phyloP scores from a whole-genome alignment of 2,797 vertebrate species.

The Sebastes oblongus region DNA sequence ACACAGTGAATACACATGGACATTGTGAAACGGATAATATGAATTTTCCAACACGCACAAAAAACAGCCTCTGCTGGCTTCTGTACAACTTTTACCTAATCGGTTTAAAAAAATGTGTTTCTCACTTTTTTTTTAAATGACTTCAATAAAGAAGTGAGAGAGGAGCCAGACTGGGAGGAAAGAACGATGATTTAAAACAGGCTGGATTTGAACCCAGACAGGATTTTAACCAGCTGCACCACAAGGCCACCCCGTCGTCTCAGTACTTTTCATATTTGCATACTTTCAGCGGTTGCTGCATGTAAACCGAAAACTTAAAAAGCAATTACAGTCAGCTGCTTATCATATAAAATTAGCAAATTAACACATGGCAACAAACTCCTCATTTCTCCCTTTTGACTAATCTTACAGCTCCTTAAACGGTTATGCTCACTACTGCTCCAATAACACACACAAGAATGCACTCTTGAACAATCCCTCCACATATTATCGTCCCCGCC shows the following conservation, averaged over 20 bases:
- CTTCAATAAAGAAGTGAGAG: neutral
- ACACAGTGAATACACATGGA: neutral
- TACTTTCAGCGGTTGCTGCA: neutral
- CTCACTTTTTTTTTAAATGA: neutral
- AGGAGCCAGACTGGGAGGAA: neutral
- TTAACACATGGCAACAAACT: neutral
- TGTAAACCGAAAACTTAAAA: neutral
- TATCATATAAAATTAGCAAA: neutral
- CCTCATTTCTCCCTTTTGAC: neutral
- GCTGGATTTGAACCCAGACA: neutral
- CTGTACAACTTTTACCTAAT: neutral
- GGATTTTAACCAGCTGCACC: conserved; percentile 13
- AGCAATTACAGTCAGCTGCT: neutral
- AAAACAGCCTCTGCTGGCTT: neutral
- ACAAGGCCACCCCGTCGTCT: neutral
- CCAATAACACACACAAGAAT: neutral
- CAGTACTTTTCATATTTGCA: neutral
- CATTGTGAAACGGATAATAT: neutral
- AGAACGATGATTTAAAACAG: neutral
- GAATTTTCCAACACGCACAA: neutral
- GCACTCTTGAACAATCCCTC: neutral
- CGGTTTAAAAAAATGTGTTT: neutral
- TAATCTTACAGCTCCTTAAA: neutral
- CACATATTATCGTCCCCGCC: neutral
- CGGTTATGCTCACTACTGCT: neutral